Evolutionary conservation across 2,888 invertebrate genomes (phyloP).

Genomic region (Tribolium freemani): DNA sequence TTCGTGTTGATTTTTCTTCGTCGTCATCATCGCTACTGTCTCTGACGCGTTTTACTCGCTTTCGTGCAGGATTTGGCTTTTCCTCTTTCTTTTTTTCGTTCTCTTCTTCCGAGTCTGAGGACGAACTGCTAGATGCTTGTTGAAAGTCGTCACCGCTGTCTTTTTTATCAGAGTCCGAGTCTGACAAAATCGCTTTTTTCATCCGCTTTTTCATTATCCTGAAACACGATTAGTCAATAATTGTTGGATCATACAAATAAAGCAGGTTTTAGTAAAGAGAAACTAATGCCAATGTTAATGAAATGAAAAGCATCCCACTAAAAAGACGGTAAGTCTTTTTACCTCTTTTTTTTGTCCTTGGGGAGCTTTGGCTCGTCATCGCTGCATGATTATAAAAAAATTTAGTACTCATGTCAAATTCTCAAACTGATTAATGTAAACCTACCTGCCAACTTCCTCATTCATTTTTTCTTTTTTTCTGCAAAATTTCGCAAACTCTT

Average conservation of each 20-base stretch:
- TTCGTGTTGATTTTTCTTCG: constrained; percentile 67
- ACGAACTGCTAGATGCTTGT: constrained; percentile 34
- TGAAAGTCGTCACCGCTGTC: constrained; percentile 36
- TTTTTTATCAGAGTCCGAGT: constrained; percentile 54
- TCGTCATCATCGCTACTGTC: constrained; percentile 64
- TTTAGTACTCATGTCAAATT: background rate
- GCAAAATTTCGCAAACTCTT: constrained; percentile 47
- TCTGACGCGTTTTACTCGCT: constrained; percentile 61
- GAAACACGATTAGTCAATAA: background rate
- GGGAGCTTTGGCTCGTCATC: constrained; percentile 21
- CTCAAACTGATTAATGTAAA: background rate
- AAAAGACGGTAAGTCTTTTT: constrained; percentile 2
- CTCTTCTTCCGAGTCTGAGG: constrained; percentile 47
- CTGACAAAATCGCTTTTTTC: constrained; percentile 52
- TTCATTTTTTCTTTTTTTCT: constrained; percentile 49
- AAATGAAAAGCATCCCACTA: constrained; percentile 11
- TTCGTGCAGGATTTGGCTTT: constrained; percentile 46
- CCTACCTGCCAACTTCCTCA: constrained; percentile 12
- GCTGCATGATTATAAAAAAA: background rate
- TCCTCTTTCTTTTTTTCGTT: constrained; percentile 44
- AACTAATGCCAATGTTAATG: constrained; percentile 7
- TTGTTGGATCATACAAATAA: too few relatives aligned
- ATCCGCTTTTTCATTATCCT: constrained; percentile 49
- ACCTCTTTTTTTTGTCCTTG: constrained; percentile 14
- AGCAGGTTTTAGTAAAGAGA: background rate